Conservation (phyloP, 2,888 invertebrate species). For the Cinara cedri region DNA sequence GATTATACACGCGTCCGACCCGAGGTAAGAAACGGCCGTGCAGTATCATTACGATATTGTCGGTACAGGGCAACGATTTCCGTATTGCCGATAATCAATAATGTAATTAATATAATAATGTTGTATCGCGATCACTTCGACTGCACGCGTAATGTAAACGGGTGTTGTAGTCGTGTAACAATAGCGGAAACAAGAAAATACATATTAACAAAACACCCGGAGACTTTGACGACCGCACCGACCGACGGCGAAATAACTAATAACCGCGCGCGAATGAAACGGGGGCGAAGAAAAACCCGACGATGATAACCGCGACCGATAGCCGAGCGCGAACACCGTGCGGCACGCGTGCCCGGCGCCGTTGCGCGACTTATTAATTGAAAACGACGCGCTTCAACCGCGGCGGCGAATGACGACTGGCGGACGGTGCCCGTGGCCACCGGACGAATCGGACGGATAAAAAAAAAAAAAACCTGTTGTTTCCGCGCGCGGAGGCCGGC, state of each 20-base stretch:
- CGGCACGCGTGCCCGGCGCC: slow-evolving; percentile 19
- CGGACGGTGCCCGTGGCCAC: slow-evolving; percentile 13
- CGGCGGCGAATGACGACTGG: slow-evolving; percentile 1
- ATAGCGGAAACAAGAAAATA: neutral
- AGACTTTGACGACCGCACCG: too few relatives aligned
- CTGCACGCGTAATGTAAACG: too few relatives aligned
- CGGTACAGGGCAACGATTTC: too few relatives aligned
- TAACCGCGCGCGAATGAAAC: too few relatives aligned
- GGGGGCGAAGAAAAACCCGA: neutral
- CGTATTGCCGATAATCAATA: neutral
- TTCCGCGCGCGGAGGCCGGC: slow-evolving; percentile 28
- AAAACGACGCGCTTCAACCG: slow-evolving; percentile 10
- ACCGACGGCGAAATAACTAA: too few relatives aligned
- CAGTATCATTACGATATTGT: neutral
- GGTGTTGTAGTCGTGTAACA: too few relatives aligned
- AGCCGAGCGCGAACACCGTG: neutral
- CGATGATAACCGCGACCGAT: neutral
- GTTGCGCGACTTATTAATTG: slow-evolving; percentile 37
- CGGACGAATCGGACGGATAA: slow-evolving; percentile 22
- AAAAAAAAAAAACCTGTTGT: slow-evolving; percentile 55
- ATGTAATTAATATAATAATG: neutral
- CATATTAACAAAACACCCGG: too few relatives aligned
- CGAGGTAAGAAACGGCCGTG: slow-evolving; percentile 11
- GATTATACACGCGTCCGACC: slow-evolving; percentile 18
- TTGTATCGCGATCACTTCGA: neutral